Conservation (phyloP, 2,113 vertebrate genomes). For the Triplophysa siluroides region DNA sequence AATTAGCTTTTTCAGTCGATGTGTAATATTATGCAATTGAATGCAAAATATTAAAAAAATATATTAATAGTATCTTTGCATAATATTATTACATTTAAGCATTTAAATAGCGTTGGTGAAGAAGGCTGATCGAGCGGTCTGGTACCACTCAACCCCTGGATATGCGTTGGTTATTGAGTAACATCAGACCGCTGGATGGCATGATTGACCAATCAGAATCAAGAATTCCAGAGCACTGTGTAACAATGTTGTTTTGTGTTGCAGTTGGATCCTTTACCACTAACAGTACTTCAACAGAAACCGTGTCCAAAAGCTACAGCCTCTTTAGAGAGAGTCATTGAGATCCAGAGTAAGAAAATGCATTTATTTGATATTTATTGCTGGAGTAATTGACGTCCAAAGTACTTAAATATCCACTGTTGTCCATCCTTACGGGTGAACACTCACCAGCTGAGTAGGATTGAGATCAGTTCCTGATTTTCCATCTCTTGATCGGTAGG, state of each 20-base stretch:
- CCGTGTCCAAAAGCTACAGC: conserved; percentile 80
- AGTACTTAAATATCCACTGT: no score
- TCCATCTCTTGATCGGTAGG: conserved; percentile 61
- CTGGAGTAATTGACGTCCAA: no score
- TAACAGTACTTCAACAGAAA: conserved; percentile 79
- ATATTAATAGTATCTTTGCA: no score
- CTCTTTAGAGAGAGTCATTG: conserved; percentile 84
- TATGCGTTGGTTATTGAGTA: no score
- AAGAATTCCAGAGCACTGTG: neutral
- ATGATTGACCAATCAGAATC: neutral
- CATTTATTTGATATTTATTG: neutral
- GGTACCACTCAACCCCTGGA: no score
- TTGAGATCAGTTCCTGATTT: neutral
- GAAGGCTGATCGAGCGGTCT: no score
- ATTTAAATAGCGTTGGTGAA: no score
- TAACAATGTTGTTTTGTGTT: conserved; percentile 26
- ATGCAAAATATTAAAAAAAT: no score
- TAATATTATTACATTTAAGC: no score
- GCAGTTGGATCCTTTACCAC: conserved; percentile 80
- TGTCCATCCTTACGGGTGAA: no score
- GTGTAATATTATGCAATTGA: no score
- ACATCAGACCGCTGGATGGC: neutral
- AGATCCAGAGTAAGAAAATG: conserved; percentile 83
- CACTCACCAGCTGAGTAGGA: neutral
- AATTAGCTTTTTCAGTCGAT: neutral